phyloP scores from a whole-genome alignment of 2,888 invertebrate genomes.

The Zhuqinia jingwanae region DNA sequence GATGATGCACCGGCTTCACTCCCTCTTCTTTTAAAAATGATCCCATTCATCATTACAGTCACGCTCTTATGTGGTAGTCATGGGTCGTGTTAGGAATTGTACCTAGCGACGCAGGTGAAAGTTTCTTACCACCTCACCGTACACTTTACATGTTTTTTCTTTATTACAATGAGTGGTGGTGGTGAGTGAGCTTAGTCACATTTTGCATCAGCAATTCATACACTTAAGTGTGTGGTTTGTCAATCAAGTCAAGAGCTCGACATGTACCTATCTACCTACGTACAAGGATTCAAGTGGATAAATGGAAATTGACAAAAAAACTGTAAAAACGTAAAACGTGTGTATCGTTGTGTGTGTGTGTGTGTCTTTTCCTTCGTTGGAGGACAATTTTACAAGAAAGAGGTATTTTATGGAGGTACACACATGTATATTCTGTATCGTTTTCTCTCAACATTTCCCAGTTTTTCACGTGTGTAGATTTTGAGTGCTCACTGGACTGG shows the following conservation, averaged over 20 bases:
- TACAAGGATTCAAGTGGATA: too few relatives aligned
- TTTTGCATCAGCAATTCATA: not conserved
- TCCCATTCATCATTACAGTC: too few relatives aligned
- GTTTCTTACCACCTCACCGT: too few relatives aligned
- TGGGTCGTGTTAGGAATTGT: too few relatives aligned
- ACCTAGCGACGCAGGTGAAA: too few relatives aligned
- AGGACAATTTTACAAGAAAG: slow-evolving; percentile 16
- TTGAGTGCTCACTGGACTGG: not conserved
- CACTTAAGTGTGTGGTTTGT: not conserved
- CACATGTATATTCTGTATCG: not conserved
- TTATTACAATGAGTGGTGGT: too few relatives aligned
- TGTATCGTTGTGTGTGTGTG: not conserved
- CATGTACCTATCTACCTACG: too few relatives aligned
- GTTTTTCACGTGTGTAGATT: slow-evolving; percentile 7
- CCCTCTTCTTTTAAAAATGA: too few relatives aligned
- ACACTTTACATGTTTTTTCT: too few relatives aligned
- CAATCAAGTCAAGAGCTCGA: not conserved
- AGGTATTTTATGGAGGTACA: not conserved
- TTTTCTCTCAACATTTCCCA: not conserved
- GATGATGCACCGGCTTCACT: not conserved
- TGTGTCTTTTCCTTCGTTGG: not conserved
- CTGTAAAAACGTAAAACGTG: not conserved
- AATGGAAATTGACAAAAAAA: not conserved
- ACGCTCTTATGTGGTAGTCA: too few relatives aligned
- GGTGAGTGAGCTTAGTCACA: too few relatives aligned